phyloP scores from a whole-genome alignment of 2,888 invertebrate genomes.

The Polymixis flavicincta region DNA sequence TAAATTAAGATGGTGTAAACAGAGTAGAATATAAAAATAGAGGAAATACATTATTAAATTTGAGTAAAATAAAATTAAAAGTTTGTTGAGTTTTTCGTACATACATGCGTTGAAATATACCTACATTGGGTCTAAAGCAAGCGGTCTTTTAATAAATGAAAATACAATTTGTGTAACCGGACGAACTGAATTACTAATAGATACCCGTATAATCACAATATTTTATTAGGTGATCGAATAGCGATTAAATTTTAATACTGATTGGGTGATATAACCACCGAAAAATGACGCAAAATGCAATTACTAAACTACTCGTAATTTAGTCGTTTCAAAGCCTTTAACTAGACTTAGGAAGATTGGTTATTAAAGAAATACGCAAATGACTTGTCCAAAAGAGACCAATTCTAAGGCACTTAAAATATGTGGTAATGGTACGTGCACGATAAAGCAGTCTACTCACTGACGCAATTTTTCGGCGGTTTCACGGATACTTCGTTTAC shows the following conservation, averaged over 20 bases:
- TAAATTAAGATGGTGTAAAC: too few species aligned
- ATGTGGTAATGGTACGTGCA: conserved; percentile 30
- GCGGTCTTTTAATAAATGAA: background rate
- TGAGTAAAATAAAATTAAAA: too few species aligned
- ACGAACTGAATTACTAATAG: background rate
- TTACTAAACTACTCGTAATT: conserved; percentile 25
- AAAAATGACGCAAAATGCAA: conserved; percentile 44
- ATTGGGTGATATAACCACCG: conserved; percentile 24
- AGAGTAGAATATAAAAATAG: too few species aligned
- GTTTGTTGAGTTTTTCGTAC: background rate
- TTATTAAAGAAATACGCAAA: conserved; percentile 38
- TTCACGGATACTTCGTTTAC: conserved; percentile 13
- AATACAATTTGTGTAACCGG: background rate
- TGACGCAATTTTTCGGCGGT: background rate
- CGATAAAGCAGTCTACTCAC: background rate
- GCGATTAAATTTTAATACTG: conserved; percentile 1
- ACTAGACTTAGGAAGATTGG: conserved; percentile 33
- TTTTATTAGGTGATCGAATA: conserved; percentile 7
- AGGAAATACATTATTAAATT: too few species aligned
- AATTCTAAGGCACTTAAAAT: conserved; percentile 17
- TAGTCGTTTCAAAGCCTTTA: conserved; percentile 19
- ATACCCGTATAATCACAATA: background rate
- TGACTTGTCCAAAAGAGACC: conserved; percentile 10
- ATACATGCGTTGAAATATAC: background rate
- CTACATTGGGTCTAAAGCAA: background rate